phyloP scores from a whole-genome alignment of 2,797 vertebrate genomes.

The Urophycis tenuis region DNA sequence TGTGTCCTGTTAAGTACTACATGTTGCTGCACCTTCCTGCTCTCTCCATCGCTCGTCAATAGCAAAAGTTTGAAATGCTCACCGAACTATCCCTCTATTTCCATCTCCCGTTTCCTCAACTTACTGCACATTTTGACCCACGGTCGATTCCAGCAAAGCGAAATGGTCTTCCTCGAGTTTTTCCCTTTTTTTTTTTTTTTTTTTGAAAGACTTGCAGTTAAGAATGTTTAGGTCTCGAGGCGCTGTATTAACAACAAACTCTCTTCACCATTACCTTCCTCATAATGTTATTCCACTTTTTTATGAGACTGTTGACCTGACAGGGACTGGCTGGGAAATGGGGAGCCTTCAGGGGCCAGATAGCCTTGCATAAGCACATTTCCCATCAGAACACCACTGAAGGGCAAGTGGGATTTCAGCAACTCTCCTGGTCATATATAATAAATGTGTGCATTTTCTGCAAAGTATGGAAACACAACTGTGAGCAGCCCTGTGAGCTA shows the following conservation, averaged over 20 bases:
- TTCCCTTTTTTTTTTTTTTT: conserved; percentile 12
- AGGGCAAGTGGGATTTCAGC: conserved; percentile 58
- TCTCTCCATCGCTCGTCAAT: background rate
- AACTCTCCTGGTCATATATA: conserved; percentile 46
- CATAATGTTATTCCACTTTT: conserved; percentile 64
- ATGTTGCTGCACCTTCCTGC: background rate
- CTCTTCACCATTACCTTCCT: conserved; percentile 56
- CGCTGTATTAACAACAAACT: conserved; percentile 58
- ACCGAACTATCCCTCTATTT: background rate
- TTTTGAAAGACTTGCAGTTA: conserved; percentile 47
- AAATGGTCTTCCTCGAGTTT: conserved; percentile 38
- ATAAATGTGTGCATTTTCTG: conserved; percentile 34
- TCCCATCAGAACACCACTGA: conserved; percentile 67
- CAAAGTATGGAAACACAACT: conserved; percentile 46
- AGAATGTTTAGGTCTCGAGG: conserved; percentile 53
- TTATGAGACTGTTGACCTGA: conserved; percentile 64
- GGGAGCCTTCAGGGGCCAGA: conserved; percentile 59
- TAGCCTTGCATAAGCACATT: conserved; percentile 68
- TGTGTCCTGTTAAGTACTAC: background rate
- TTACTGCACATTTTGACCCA: background rate
- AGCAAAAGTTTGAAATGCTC: background rate
- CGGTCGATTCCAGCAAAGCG: conserved; percentile 27
- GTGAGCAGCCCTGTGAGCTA: conserved; percentile 18
- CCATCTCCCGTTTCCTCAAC: background rate
- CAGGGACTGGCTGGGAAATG: conserved; percentile 58